Base-by-base conservation (phyloP, 2,888 invertebrate species). In the Barypeithes pellucidus region DNA sequence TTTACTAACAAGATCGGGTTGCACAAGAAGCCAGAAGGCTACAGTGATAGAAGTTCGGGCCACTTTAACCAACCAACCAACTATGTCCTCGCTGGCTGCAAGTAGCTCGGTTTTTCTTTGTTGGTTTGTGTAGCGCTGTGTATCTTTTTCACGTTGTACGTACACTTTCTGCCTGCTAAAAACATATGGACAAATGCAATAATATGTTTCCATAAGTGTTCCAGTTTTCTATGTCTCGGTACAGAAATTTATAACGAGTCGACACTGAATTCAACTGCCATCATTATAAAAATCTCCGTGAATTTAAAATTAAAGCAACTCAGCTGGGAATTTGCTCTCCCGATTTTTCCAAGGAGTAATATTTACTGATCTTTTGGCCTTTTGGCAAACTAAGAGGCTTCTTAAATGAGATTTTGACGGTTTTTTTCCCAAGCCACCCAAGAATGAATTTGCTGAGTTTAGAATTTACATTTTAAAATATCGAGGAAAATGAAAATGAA, bases 291-390 rank as follows among this genome's bases (percentile, higher is more conserved):
- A 57, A 57, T 33, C 9, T 43, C 22, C 61, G 43, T 61, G 61
- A 61, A 61, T 61, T 61, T 45, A 45, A 45, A 61, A 61, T 61
- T 61, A 61, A 61, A 22, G 61, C 43, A 61, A 43, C 43, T 45
- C 61, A 22, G 29, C 24, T 45, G 45, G 61, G 43, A 61, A 61
- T 61, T 61, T 61, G 29, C 54, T 57, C 54, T 14, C 54, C 54
- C 54, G 54, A 57, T 57, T 57, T 57, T 57, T 57, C 54, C 54
- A 57, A 33, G 54, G 14, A 57, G 54, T 57, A 57, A 57, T 45
- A 68, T 61, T 60, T 68, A 61, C 61, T 50, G 68, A 68, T 61
- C 68, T 61, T 61, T 68, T 61, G 68, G 68, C 50, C 61, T 68
- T 68, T 68, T 61, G 60, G 61, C 22, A 36, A 61, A 61, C 68